Evolutionary conservation across 2,797 vertebrate genomes (phyloP).

Genomic region (Falco rusticolus): DNA sequence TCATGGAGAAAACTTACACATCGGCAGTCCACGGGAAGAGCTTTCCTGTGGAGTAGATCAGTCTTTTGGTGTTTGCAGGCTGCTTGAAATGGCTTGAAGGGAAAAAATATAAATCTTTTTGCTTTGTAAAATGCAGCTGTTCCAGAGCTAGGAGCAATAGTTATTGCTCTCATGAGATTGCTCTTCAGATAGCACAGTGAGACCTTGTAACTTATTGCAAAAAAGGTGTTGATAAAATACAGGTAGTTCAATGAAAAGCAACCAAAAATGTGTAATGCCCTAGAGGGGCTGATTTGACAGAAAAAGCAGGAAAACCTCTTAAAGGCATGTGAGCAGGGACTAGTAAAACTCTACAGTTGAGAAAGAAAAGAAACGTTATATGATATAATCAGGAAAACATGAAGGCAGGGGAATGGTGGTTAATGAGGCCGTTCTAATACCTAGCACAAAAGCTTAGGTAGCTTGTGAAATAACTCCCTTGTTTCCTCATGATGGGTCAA

Average conservation of each 20-base stretch:
- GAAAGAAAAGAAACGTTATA: not conserved
- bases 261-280: not conserved
- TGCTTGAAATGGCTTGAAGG: not conserved
- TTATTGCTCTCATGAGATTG: not conserved
- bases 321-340: not conserved
- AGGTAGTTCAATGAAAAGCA: not conserved
- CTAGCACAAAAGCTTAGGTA: not conserved
- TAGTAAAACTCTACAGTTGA: not conserved
- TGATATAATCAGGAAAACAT: not conserved
- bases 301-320: not conserved
- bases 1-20: not conserved
- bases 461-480: not conserved
- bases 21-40: fast-evolving
- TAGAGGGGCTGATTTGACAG: not conserved
- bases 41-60: not conserved
- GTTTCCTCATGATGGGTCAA: not conserved
- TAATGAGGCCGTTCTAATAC: not conserved
- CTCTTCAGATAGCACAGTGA: not conserved
- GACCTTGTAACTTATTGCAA: not conserved
- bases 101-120: not conserved
- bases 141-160: not conserved
- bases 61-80: not conserved
- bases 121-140: not conserved
- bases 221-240: not conserved
- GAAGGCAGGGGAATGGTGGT: not conserved